Evolutionary conservation across 2,888 invertebrate genomes (phyloP), one percentile per base, ranked within the genome.

Genomic region (Theodoxus fluviatilis): DNA sequence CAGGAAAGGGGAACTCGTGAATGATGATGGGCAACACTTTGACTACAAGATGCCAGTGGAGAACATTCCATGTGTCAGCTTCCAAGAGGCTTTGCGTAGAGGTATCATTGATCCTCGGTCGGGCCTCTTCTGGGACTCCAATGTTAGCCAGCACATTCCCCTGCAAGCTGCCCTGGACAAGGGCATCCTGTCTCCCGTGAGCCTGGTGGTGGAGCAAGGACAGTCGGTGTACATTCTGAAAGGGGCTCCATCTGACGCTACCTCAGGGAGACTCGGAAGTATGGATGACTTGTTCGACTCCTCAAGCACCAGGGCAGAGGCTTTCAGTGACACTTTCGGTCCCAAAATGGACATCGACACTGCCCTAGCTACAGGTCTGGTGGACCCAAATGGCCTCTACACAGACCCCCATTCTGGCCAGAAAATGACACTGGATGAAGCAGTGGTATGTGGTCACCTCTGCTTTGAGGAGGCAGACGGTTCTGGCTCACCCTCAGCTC

Each of bases 351-450:
- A n/a, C n/a, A n/a, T 78, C 9, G 65, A 68, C 65, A 79, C 80
- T 68, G 81, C 81, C n/a, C 68, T 81, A 7, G 71, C 72, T 67
- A 70, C 74, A 47, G 80, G 81, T 25, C 71, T 79, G 49, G 83
- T 87, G 68, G 86, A 88, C 74, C 80, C 78, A 65, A 85, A 83
- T 55, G 96, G 96, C 37, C 90, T 91, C 76, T 92, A 97, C 71
- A 88, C 92, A 4, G 96, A 98, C 88, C 93, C 94, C 2, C 91
- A 93, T 80, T 91, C 93, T 73, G 94, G 95, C 65, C 92, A 94
- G 77, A 87, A 91, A 2, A 82, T 97, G 25, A 93, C 91, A 12
- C 92, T 98, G 69, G 91, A 92, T 71, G 92, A 95, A 88, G 97
- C 97, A 0, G 90, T 97, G 33, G 90, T 92, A 66, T 90, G 93